Percentiles rank a stretch among this genome's conserved stretches.
Conservation (phyloP, 2,113 vertebrate genomes). For the Scatophagus argus region DNA sequence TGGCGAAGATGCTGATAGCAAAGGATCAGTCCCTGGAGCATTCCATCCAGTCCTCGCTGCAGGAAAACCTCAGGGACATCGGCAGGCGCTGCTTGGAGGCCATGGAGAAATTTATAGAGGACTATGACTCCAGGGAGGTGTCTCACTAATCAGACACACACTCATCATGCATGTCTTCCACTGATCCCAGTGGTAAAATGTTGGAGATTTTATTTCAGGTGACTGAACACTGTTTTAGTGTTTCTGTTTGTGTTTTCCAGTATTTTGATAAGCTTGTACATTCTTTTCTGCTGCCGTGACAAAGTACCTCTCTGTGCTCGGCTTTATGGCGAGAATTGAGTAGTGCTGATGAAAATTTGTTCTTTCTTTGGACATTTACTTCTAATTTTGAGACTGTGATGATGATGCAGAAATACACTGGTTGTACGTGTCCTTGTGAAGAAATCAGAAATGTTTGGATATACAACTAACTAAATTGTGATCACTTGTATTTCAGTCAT, state of each 20-base stretch:
- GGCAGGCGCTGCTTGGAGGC: slow-evolving; percentile 78
- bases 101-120: slow-evolving; percentile 84
- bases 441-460: neutral
- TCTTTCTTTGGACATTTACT: neutral
- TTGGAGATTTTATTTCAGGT: neutral
- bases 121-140: slow-evolving; percentile 76
- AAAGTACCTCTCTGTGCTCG: neutral
- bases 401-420: slow-evolving; percentile 3
- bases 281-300: slow-evolving; percentile 7
- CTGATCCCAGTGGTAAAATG: neutral
- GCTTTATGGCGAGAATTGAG: neutral
- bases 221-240: slow-evolving; percentile 15
- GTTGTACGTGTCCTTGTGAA: slow-evolving; percentile 13
- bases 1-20: slow-evolving; percentile 83
- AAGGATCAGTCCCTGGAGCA: slow-evolving; percentile 81
- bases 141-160: slow-evolving; percentile 29
- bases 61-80: slow-evolving; percentile 81
- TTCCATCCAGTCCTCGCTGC: slow-evolving; percentile 77
- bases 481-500: slow-evolving; percentile 2
- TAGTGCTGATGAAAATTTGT: neutral
- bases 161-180: neutral
- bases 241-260: neutral
- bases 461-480: slow-evolving; percentile 10
- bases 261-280: neutral
- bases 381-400: slow-evolving; percentile 6